Evolutionary conservation across 2,797 vertebrate species (phyloP), one percentile per base, ranked within the genome.

Genomic region (Hafferia zeledoni): DNA sequence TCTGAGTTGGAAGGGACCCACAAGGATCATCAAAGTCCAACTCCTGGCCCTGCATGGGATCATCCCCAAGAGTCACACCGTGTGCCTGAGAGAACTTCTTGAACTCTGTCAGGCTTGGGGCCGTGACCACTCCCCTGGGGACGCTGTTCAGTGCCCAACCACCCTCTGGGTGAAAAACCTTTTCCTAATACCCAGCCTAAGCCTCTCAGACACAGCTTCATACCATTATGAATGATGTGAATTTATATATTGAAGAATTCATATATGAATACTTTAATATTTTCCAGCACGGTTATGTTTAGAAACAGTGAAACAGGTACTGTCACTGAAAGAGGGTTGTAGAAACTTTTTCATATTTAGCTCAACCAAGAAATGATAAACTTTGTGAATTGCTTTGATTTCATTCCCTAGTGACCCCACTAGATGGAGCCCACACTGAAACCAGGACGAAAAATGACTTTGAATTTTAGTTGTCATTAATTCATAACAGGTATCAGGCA

Each of bases 401-500:
- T 46, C 71, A 63, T 90, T 69, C n/a, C 71, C 18, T 25, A 19
- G 28, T 90, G 68, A 69, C 97, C 98, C 98, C 98, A 97, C 97
- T 96, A 98, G 98, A 90, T 98, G 98, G 98, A 85, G 97, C 85
- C 47, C 93, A 96, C 70, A 90, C 24, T 79, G 59, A 90, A 74
- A 70, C 0, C 1, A 80, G 28, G 12, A 10, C 20, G 5, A 55
- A 39, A 85, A 55, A 44, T 4, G 2, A 1, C 2, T 25, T 79
- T 76, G 46, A 53, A 53, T 75, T 56, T 60, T 55, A 71, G 10
- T 35, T 90, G n/a, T 24, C n/a, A 17, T 77, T 85, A 52, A 43
- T 80, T 79, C 16, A 5, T 70, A 80, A 33, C 6, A 31, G 12
- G 2, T 78, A 2, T 41, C 33, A 60, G 75, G 13, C 31, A 35